Base-by-base conservation (phyloP, 2,797 vertebrate species). In the Crax fasciolata region DNA sequence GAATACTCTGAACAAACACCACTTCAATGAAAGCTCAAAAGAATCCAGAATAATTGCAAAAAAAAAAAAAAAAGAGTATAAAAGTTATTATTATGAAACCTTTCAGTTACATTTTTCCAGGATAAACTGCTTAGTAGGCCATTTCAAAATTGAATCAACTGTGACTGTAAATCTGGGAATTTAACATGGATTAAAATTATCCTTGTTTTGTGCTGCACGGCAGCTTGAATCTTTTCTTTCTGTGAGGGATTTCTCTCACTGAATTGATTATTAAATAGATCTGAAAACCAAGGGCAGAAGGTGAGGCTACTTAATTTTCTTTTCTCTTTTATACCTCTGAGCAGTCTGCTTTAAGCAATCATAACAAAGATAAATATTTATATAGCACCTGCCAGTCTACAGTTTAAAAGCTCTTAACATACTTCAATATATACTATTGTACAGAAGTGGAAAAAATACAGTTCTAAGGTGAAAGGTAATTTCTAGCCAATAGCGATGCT, bases 311-410 rank as follows among this genome's bases (percentile, higher is more conserved):
- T 86, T 73, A 70, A 15, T 19, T 68, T 67, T 57, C 39, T 89
- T 91, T 81, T 41, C 32, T 68, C 79, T 82, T 82, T 62, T 81
- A 41, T 72, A 63, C 13, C 24, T 92, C 84, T 88, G 67, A 96
- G 55, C 63, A 73, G 91, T 92, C 81, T 94, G 58, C 75, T 92
- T 94, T 76, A 85, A 70, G 25, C 27, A 89, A 61, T 80, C 68
- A 52, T 70, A 95, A 83, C 54, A 95, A 85, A 72, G 81, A 81
- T 55, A 94, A 96, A 94, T 89, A 93, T 95, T 96, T 96, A 91
- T 85, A 78, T 78, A 93, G 46, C 73, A 96, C 73, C 91, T 94
- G 76, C 62, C 91, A 92, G 32, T 92, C 73, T 76, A 61, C 54
- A 25, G 63, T 32, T 87, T 85, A 63, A 93, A 93, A 93, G 62